These are phyloP conservation scores for Macropus fuliginosus DNA, from an alignment of 2,797 vertebrate genomes.

Conservation along the genomic window DNA sequence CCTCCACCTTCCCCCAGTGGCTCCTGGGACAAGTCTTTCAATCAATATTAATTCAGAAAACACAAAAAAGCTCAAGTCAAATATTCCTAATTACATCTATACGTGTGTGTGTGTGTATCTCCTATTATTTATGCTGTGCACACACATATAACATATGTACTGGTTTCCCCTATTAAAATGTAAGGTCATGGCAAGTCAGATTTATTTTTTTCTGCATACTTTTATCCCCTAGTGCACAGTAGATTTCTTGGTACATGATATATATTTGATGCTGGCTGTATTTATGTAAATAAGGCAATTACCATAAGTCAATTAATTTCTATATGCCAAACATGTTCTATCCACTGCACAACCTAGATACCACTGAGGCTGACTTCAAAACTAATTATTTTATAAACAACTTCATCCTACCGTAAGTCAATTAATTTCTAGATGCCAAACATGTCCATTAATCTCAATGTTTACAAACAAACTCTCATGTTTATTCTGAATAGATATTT, in stretches of 20 bases:
- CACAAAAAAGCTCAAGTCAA: background rate
- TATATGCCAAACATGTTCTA: background rate
- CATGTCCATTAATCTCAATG: background rate
- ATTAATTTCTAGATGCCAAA: constrained; percentile 33
- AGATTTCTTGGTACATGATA: background rate
- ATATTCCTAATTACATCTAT: background rate
- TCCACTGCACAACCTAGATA: background rate
- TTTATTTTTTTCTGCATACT: background rate
- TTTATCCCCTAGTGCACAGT: background rate
- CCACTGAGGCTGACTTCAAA: background rate
- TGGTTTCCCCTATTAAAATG: background rate
- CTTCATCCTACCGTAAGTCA: constrained; percentile 13
- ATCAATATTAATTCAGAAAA: constrained; percentile 3
- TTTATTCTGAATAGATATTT: background rate
- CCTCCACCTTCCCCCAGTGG: constrained; percentile 17
- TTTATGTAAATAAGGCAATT: background rate
- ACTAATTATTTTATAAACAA: background rate
- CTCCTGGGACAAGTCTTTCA: constrained; percentile 3
- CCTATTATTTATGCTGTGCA: background rate
- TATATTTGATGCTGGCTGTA: background rate
- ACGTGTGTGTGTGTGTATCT: background rate
- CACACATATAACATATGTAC: background rate
- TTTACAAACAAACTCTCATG: background rate
- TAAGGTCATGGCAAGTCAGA: background rate
- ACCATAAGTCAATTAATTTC: too few species aligned